Conservation (phyloP, 1,140 invertebrate species). For the Vanessa atalanta region DNA sequence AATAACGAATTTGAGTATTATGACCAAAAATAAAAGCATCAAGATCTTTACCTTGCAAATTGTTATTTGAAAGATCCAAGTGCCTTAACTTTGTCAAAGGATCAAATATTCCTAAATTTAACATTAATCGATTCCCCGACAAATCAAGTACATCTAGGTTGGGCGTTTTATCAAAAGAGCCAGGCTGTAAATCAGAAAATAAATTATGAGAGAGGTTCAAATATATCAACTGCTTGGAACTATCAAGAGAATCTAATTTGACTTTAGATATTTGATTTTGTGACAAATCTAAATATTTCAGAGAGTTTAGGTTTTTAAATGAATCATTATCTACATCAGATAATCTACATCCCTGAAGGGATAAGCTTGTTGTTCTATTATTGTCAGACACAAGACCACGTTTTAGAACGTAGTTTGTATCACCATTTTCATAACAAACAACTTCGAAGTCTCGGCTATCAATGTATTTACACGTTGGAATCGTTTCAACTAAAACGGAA, state of each 20-base stretch:
- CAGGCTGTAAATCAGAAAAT: constrained; percentile 50
- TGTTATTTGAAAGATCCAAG: constrained; percentile 59
- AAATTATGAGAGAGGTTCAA: constrained; percentile 63
- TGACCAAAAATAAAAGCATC: constrained; percentile 54
- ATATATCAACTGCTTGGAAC: constrained; percentile 41
- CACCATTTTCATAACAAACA: constrained; percentile 32
- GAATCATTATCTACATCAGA: constrained; percentile 51
- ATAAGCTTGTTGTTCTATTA: constrained; percentile 47
- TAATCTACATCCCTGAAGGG: constrained; percentile 54
- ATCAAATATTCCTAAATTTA: constrained; percentile 59
- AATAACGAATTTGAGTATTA: constrained; percentile 41
- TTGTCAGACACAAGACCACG: constrained; percentile 57
- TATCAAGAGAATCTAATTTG: constrained; percentile 55
- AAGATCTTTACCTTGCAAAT: constrained; percentile 49
- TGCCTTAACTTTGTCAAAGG: constrained; percentile 51
- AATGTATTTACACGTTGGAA: constrained; percentile 24
- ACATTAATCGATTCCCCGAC: constrained; percentile 52
- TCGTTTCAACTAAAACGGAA: constrained; percentile 6
- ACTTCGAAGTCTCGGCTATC: constrained; percentile 28
- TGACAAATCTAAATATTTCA: constrained; percentile 59
- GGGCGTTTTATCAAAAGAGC: constrained; percentile 55
- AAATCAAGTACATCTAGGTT: constrained; percentile 57
- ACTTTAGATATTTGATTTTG: constrained; percentile 55
- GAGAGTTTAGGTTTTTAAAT: constrained; percentile 50
- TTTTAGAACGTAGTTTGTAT: constrained; percentile 42